Percentiles rank a stretch among this genome's conserved stretches.
Conservation (phyloP, 2,797 vertebrate species). For the Lemur catta region DNA sequence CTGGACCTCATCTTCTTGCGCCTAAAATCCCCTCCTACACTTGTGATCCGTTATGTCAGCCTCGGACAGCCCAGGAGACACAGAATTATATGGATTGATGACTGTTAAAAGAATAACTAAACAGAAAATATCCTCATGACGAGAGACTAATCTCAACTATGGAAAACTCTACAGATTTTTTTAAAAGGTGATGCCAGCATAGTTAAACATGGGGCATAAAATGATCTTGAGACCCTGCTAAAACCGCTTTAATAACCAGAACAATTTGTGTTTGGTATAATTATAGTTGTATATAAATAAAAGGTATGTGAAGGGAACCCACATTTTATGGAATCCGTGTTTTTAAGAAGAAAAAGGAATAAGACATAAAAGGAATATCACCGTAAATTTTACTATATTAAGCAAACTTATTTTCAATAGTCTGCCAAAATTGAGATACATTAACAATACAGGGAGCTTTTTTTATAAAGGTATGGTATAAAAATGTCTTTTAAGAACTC, state of each 20-base stretch:
- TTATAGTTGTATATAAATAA: constrained; percentile 11
- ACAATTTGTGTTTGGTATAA: background rate
- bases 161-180: background rate
- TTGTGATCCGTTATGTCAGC: background rate
- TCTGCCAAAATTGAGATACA: background rate
- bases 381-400: background rate
- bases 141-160: background rate
- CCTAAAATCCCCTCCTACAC: background rate
- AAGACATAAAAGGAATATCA: background rate
- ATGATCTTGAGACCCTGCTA: background rate
- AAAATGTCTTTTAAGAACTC: background rate
- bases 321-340: background rate
- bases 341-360: constrained; percentile 9
- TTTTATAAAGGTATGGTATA: background rate
- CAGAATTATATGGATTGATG: background rate
- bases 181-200: background rate
- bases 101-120: background rate
- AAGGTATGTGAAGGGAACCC: background rate
- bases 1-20: background rate
- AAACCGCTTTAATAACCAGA: constrained; percentile 1
- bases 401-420: background rate
- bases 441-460: background rate
- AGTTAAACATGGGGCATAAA: background rate
- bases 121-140: background rate
- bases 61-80: background rate